Percentiles rank a stretch among this genome's conserved stretches.
Conservation (phyloP, 2,113 vertebrate genomes). For the Elachura formosa region DNA sequence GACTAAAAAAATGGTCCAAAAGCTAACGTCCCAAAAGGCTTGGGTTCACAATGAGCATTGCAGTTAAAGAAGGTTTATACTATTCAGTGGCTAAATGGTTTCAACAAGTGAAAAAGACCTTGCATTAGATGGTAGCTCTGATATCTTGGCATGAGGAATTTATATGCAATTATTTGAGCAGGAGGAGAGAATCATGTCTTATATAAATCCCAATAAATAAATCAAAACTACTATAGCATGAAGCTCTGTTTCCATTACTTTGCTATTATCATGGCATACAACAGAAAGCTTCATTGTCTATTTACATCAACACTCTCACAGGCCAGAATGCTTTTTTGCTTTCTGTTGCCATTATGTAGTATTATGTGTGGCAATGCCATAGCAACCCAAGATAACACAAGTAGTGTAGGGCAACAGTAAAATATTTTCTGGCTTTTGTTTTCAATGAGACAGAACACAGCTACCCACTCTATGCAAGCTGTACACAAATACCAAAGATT, state of each 20-base stretch:
- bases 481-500: not conserved
- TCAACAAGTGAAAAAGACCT: not conserved
- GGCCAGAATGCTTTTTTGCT: constrained; percentile 10
- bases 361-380: constrained; percentile 28
- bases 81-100: not conserved
- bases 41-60: not conserved
- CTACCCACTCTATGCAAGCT: not conserved
- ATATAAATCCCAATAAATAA: not conserved
- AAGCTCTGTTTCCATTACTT: not conserved
- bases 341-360: constrained; percentile 11
- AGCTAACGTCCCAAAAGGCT: not conserved
- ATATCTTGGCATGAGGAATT: not conserved
- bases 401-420: not conserved
- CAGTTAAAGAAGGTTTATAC: not conserved
- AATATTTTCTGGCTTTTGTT: constrained; percentile 6
- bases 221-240: not conserved
- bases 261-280: not conserved
- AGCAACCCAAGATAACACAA: constrained; percentile 31
- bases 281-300: constrained; percentile 36
- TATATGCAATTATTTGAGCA: not conserved
- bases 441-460: not conserved
- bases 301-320: constrained; percentile 24
- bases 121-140: not conserved
- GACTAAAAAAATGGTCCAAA: not conserved
- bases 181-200: not conserved